Evolutionary conservation across 2,797 vertebrate genomes (phyloP).

Genomic region (Betta splendens): DNA sequence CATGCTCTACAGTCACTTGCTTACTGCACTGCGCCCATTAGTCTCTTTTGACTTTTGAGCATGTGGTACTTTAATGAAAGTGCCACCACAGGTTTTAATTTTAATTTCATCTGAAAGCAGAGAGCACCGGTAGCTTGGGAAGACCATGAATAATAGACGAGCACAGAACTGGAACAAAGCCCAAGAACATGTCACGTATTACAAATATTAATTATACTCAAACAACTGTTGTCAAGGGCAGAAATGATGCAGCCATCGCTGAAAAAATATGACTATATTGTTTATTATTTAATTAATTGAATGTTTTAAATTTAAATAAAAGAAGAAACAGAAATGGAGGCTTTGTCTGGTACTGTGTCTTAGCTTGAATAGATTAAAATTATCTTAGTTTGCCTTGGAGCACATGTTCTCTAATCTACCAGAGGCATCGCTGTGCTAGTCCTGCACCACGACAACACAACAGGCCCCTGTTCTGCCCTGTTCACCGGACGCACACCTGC

Average conservation of each 20-base stretch:
- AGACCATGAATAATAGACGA: slow-evolving; percentile 7
- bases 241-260: too few species aligned
- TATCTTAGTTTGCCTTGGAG: too few species aligned
- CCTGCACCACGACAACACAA: slow-evolving; percentile 69
- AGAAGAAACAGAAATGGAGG: too few species aligned
- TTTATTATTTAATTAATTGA: too few species aligned
- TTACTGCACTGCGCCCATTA: not conserved
- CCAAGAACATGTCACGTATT: not conserved
- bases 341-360: not conserved
- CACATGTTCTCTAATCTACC: slow-evolving; percentile 16
- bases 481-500: slow-evolving; percentile 42
- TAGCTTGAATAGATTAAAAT: too few species aligned
- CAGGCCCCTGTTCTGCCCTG: slow-evolving; percentile 44
- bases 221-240: not conserved
- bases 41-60: slow-evolving; percentile 5
- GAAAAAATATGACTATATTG: too few species aligned
- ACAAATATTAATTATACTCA: slow-evolving; percentile 6
- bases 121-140: not conserved
- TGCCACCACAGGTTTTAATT: too few species aligned
- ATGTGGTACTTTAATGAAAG: too few species aligned
- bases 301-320: too few species aligned
- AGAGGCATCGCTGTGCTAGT: slow-evolving; percentile 53
- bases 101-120: not conserved
- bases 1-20: slow-evolving; percentile 2
- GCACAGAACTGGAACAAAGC: not conserved